phyloP scores from a whole-genome alignment of 2,888 invertebrate species.

The Cheilosia variabilis region DNA sequence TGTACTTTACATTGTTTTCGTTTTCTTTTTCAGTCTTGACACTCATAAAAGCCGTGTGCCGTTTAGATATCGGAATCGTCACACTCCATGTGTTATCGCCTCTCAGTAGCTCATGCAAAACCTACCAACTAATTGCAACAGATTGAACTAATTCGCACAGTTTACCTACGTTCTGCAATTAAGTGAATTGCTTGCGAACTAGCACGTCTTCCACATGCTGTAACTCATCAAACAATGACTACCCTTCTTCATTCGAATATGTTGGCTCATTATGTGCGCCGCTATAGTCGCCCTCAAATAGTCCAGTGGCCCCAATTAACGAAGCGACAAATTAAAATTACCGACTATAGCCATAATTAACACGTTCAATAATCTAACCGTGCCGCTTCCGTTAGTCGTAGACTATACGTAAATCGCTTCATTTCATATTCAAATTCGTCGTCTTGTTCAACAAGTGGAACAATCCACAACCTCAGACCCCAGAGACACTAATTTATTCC shows the following conservation, averaged over 20 bases:
- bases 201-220: slow-evolving; percentile 2
- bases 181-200: not conserved
- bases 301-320: slow-evolving; percentile 61
- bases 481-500: slow-evolving; percentile 53
- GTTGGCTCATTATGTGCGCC: slow-evolving; percentile 12
- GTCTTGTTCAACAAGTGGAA: slow-evolving; percentile 37
- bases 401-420: slow-evolving; percentile 47
- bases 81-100: not conserved
- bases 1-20: not conserved
- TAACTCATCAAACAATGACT: slow-evolving; percentile 8
- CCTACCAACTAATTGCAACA: not conserved
- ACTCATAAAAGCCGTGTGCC: too few species aligned
- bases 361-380: slow-evolving; percentile 69
- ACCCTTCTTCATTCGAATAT: slow-evolving; percentile 6
- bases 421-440: slow-evolving; percentile 54
- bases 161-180: not conserved
- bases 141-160: not conserved
- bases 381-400: slow-evolving; percentile 58
- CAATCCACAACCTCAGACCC: slow-evolving; percentile 8
- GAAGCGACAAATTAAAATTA: slow-evolving; percentile 73
- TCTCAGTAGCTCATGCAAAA: not conserved
- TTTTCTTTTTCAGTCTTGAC: too few species aligned
- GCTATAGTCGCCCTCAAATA: slow-evolving; percentile 7
- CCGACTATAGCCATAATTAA: slow-evolving; percentile 69
- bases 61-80: too few species aligned